These are phyloP conservation scores for Aphelinus atriplicis DNA, from an alignment of 1,140 invertebrate species.

Conservation along the genomic window DNA sequence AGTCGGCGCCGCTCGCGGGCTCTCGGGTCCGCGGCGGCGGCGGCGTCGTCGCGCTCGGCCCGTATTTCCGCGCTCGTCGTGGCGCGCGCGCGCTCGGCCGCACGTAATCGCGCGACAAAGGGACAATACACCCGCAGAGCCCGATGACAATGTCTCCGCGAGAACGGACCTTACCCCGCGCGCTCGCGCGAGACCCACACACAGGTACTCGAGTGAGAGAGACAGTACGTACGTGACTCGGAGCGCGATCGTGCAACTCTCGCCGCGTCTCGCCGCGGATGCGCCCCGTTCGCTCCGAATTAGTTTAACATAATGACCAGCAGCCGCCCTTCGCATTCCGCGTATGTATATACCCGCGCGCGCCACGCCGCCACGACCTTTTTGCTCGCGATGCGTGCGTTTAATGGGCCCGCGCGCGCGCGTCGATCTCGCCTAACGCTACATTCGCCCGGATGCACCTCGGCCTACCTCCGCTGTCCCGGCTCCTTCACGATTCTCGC, in stretches of 20 bases:
- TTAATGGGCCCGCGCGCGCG: no score
- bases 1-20: conserved; percentile 42
- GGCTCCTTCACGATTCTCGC: no score
- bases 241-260: background rate
- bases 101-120: conserved; percentile 31
- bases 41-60: conserved; percentile 42
- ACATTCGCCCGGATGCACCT: no score
- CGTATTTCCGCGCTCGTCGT: background rate
- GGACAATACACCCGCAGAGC: conserved; percentile 24
- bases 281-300: background rate
- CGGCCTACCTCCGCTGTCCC: no score
- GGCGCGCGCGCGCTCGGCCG: conserved; percentile 1
- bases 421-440: no score
- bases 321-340: background rate
- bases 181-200: conserved; percentile 32
- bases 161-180: conserved; percentile 26
- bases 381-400: background rate
- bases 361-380: background rate
- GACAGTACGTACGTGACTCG: conserved; percentile 17
- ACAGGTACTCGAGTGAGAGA: background rate
- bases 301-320: conserved; percentile 9
- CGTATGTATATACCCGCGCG: background rate
- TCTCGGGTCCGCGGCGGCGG: background rate
- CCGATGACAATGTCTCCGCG: conserved; percentile 26
- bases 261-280: background rate